phyloP scores from a whole-genome alignment of 1,140 invertebrate genomes.

The Lucilia sericata region DNA sequence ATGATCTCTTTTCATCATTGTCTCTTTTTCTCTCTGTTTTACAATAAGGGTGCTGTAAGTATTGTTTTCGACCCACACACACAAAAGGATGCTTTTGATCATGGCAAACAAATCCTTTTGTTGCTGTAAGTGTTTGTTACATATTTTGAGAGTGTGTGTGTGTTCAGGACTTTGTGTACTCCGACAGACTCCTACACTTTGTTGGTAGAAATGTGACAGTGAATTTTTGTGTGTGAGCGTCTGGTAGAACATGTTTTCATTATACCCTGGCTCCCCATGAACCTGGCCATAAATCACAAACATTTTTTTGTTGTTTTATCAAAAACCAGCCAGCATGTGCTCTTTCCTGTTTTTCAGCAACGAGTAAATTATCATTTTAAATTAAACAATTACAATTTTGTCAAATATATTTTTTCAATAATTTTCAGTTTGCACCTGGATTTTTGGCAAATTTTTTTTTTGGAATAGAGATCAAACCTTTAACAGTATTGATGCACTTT shows the following conservation, averaged over 20 bases:
- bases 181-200: not conserved
- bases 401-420: not conserved
- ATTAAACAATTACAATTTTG: not conserved
- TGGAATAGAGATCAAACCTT: not conserved
- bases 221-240: not conserved
- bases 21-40: not conserved
- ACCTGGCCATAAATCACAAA: conserved; percentile 22
- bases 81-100: conserved; percentile 23
- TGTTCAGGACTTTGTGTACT: too few relatives aligned
- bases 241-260: not conserved
- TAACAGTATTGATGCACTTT: not conserved
- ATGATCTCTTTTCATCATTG: not conserved
- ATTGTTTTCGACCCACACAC: not conserved
- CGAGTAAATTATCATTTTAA: not conserved
- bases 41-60: not conserved
- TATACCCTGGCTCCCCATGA: not conserved
- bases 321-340: not conserved
- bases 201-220: not conserved
- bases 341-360: not conserved
- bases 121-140: not conserved
- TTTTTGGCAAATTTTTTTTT: not conserved
- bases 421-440: conserved; percentile 11
- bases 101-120: not conserved
- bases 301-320: not conserved
- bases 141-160: not conserved